These are phyloP conservation scores for Dicrostonyx torquatus DNA, from an alignment of 2,797 vertebrate species.

Conservation along the genomic window DNA sequence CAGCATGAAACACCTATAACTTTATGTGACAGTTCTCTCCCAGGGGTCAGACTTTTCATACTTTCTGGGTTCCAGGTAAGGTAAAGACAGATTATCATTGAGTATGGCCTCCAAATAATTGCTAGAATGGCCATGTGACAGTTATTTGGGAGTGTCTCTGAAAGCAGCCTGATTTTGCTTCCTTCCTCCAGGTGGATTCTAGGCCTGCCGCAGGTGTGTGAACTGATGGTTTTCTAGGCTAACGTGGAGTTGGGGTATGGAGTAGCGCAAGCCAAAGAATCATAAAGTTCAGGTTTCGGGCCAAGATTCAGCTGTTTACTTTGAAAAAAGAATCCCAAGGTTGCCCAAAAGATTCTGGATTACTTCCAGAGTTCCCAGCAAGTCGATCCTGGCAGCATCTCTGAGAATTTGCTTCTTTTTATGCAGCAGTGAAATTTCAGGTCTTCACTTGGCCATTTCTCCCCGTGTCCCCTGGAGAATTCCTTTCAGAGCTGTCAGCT, in stretches of 20 bases:
- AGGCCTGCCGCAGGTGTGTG: neutral
- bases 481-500: neutral
- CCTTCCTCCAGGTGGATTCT: neutral
- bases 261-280: neutral
- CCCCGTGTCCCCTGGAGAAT: neutral
- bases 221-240: neutral
- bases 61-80: neutral
- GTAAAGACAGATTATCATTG: neutral
- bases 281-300: neutral
- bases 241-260: neutral
- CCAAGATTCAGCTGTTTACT: neutral
- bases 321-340: neutral
- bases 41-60: neutral
- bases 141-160: neutral
- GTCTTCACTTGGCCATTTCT: neutral
- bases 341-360: neutral
- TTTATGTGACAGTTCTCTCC: neutral
- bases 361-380: neutral
- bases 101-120: neutral
- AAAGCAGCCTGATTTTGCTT: neutral
- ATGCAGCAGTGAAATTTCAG: neutral
- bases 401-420: neutral
- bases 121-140: neutral
- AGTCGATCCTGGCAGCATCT: neutral
- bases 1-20: neutral